These are phyloP conservation scores for Sceloporus tristichus DNA, from an alignment of 2,113 vertebrate genomes.

Conservation along the genomic window DNA sequence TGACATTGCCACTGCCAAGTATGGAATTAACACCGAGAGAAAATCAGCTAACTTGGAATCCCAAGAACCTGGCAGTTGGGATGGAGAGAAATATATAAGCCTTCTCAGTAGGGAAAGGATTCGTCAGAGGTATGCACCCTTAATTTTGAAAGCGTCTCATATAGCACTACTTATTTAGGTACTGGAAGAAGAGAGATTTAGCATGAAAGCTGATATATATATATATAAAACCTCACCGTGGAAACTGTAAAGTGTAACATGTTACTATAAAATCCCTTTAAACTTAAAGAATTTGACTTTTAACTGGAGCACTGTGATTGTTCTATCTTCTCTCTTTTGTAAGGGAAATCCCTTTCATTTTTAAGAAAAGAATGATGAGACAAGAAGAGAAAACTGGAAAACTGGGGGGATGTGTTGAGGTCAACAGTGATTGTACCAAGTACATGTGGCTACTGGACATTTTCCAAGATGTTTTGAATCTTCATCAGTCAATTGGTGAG, in stretches of 20 bases:
- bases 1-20: not conserved
- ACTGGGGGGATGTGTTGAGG: not conserved
- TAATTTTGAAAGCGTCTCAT: not conserved
- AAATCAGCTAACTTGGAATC: not conserved
- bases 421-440: not conserved
- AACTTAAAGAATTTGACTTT: conserved; percentile 48
- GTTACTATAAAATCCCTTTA: conserved; percentile 40
- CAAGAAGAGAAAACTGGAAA: not conserved
- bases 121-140: not conserved
- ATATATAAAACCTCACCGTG: conserved; percentile 11
- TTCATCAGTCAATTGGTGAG: not conserved
- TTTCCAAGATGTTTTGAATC: not conserved
- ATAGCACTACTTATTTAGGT: not conserved
- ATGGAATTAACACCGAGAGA: not conserved
- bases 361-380: conserved; percentile 36
- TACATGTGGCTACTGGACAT: not conserved
- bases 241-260: conserved; percentile 50
- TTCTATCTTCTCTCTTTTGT: conserved; percentile 36
- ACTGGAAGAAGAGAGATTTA: conserved; percentile 16
- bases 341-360: conserved; percentile 37
- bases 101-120: not conserved
- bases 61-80: too few species aligned
- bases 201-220: conserved; percentile 1
- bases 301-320: conserved; percentile 16
- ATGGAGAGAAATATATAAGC: not conserved